Conservation (phyloP, 2,888 invertebrate genomes). For the Seira ritae region DNA sequence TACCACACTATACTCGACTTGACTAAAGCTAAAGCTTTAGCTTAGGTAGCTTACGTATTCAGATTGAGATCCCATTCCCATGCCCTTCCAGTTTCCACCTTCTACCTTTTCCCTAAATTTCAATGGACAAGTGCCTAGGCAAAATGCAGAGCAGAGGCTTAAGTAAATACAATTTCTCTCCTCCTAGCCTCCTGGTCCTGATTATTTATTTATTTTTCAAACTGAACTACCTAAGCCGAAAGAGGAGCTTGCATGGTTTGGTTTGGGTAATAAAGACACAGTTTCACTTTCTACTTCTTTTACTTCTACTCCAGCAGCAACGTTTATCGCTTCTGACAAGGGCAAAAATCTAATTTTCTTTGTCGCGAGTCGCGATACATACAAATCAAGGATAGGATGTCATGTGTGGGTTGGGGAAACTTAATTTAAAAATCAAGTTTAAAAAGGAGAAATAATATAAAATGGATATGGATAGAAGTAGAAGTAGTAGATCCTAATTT, state of each 20-base stretch:
- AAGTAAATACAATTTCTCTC: conserved; percentile 8
- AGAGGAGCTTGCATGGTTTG: not conserved
- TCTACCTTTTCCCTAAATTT: conserved; percentile 12
- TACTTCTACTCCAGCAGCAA: too few relatives aligned
- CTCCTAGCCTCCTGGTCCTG: too few relatives aligned
- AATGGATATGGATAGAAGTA: too few relatives aligned
- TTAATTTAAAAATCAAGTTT: too few relatives aligned
- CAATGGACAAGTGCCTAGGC: not conserved
- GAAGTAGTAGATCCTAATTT: too few relatives aligned
- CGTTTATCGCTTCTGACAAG: conserved; percentile 1
- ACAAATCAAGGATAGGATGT: too few relatives aligned
- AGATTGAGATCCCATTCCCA: not conserved
- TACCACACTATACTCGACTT: not conserved
- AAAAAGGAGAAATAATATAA: too few relatives aligned
- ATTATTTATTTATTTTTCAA: conserved; percentile 15
- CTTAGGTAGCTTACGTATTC: not conserved
- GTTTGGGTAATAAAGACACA: not conserved
- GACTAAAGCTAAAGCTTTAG: not conserved
- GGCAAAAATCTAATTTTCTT: conserved; percentile 1
- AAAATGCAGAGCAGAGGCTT: not conserved
- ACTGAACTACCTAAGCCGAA: not conserved
- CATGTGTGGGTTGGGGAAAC: conserved; percentile 18
- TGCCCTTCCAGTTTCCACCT: not conserved
- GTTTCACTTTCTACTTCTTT: not conserved
- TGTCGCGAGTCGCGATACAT: too few relatives aligned